Evolutionary conservation across 1,140 invertebrate species (phyloP).

Genomic region (Drosophila ananassae): DNA sequence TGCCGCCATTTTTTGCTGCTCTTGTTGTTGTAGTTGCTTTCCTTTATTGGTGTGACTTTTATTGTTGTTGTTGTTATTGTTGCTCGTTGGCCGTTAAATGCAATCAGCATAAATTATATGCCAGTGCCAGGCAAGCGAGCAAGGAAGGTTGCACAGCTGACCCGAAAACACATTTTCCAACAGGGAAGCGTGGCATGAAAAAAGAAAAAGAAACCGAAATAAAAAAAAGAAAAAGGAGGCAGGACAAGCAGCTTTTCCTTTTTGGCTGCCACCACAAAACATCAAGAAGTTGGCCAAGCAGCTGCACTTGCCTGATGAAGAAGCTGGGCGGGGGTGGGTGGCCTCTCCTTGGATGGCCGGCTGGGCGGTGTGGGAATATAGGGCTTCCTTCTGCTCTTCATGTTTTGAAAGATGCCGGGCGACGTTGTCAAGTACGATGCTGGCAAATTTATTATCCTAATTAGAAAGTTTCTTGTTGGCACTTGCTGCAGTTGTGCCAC

Average conservation of each 20-base stretch:
- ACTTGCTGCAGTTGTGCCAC: constrained; percentile 52
- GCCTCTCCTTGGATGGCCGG: neutral
- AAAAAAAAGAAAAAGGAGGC: constrained; percentile 6
- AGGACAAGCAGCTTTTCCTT: constrained; percentile 49
- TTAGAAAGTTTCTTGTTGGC: constrained; percentile 82
- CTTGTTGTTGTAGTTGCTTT: constrained; percentile 3
- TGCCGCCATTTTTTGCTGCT: neutral
- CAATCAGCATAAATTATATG: constrained; percentile 82
- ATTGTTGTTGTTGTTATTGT: constrained; percentile 17
- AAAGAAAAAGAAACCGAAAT: neutral
- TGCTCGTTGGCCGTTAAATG: constrained; percentile 66
- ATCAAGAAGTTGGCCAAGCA: constrained; percentile 65
- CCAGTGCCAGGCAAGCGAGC: constrained; percentile 26
- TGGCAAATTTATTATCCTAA: constrained; percentile 83
- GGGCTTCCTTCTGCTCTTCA: constrained; percentile 51
- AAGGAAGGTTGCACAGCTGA: constrained; percentile 64
- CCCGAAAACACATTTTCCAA: constrained; percentile 79
- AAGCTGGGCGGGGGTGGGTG: neutral
- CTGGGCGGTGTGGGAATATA: no score
- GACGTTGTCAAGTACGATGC: constrained; percentile 72
- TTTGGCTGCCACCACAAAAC: constrained; percentile 72
- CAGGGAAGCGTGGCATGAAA: constrained; percentile 25
- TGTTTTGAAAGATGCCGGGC: constrained; percentile 61
- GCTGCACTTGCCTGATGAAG: constrained; percentile 35
- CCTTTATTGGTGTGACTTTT: neutral